These are phyloP conservation scores for Orchestes rusci DNA, from an alignment of 2,888 invertebrate species.

Conservation along the genomic window DNA sequence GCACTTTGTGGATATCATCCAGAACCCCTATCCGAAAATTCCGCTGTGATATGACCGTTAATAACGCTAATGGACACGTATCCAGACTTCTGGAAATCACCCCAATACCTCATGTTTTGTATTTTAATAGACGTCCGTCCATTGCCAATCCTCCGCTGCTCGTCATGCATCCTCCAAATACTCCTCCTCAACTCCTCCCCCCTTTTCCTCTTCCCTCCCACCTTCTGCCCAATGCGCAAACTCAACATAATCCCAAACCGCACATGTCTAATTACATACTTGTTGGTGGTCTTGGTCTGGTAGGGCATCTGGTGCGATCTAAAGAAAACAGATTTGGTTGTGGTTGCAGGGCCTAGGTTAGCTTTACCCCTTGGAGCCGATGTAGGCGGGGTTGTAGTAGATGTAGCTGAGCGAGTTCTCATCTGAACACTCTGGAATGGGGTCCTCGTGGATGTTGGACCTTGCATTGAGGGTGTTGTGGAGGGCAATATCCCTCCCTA, in stretches of 20 bases:
- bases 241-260: slow-evolving; percentile 61
- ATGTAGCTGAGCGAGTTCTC: slow-evolving; percentile 34
- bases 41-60: no score
- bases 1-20: not conserved
- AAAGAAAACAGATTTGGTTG: no score
- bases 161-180: slow-evolving; percentile 36
- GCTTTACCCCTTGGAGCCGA: no score
- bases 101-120: slow-evolving; percentile 46
- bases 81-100: no score
- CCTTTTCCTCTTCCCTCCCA: not conserved
- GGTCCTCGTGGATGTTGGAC: slow-evolving; percentile 41
- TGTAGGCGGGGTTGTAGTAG: slow-evolving; percentile 42
- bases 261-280: slow-evolving; percentile 57
- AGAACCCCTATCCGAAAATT: not conserved
- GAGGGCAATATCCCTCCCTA: slow-evolving; percentile 35
- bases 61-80: no score
- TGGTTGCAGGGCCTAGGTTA: no score
- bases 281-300: slow-evolving; percentile 51
- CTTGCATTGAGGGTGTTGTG: slow-evolving; percentile 37
- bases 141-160: slow-evolving; percentile 42
- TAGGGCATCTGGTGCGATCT: no score
- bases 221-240: slow-evolving; percentile 52
- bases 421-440: slow-evolving; percentile 43
- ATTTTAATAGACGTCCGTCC: slow-evolving; percentile 42
- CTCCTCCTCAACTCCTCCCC: slow-evolving; percentile 18